A percentile compares a stretch with the other conserved stretches of the same genome.
Evolutionary conservation across 2,113 vertebrate species (phyloP).

Genomic region (Eolophus roseicapilla): DNA sequence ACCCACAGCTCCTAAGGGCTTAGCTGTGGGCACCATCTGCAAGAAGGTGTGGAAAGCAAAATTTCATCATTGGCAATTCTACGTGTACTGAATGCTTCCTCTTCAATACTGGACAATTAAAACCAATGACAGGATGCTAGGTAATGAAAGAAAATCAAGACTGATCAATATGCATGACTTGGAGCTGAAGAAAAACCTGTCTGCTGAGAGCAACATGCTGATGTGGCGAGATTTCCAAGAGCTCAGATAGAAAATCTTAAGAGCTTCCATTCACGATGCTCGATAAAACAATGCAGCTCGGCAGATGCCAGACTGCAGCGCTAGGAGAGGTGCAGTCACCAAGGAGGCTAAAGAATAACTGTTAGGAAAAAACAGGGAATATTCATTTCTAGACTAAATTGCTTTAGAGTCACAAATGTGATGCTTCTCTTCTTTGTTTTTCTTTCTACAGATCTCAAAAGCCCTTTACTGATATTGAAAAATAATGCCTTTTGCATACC

Average conservation of each 20-base stretch:
- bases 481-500: background rate
- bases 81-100: background rate
- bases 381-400: background rate
- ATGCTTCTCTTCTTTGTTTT: background rate
- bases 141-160: conserved; percentile 40
- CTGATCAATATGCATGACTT: conserved; percentile 60
- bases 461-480: background rate
- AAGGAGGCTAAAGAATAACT: background rate
- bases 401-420: background rate
- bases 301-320: background rate
- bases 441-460: background rate
- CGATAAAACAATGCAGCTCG: background rate
- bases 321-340: background rate
- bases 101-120: background rate
- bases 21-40: background rate
- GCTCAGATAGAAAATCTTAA: background rate
- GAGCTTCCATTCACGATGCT: background rate
- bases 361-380: background rate
- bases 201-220: conserved; percentile 44
- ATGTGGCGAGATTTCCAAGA: conserved; percentile 12
- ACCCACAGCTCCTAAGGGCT: background rate
- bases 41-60: background rate
- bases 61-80: background rate
- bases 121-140: conserved; percentile 37
- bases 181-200: background rate